phyloP scores from a whole-genome alignment of 2,113 vertebrate genomes.

The Corythoichthys haematopterus region DNA sequence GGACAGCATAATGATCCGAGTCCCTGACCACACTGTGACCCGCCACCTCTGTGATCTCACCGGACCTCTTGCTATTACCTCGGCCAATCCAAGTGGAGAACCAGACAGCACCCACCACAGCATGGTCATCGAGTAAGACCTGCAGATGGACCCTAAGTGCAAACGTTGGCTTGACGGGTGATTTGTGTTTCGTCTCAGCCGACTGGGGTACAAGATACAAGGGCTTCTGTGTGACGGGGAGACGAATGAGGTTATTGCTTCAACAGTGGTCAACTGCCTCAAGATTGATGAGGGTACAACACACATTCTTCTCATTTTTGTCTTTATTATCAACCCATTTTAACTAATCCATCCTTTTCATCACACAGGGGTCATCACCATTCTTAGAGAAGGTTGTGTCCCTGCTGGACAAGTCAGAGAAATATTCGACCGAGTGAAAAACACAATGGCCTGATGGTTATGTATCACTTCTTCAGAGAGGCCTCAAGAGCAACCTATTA shows the following conservation, averaged over 20 bases:
- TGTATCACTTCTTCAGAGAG: neutral
- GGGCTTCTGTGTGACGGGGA: conserved; percentile 84
- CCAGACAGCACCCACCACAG: conserved; percentile 84
- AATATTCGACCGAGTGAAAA: conserved; percentile 81
- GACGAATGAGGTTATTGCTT: conserved; percentile 82
- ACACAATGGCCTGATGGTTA: conserved; percentile 51
- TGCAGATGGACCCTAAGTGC: neutral
- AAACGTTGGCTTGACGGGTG: neutral
- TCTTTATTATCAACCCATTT: neutral
- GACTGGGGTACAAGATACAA: conserved; percentile 82
- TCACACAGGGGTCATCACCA: conserved; percentile 72
- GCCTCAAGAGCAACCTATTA: neutral
- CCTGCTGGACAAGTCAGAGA: conserved; percentile 77
- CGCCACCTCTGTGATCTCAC: conserved; percentile 81
- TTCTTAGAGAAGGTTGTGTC: conserved; percentile 83
- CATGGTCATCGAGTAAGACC: conserved; percentile 82
- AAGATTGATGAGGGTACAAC: conserved; percentile 79
- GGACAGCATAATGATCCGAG: conserved; percentile 88
- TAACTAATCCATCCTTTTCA: conserved; percentile 11
- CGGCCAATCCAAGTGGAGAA: conserved; percentile 86
- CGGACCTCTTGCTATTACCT: conserved; percentile 82
- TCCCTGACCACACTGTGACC: conserved; percentile 82
- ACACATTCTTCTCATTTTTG: neutral
- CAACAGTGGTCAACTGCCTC: conserved; percentile 84
- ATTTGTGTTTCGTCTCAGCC: conserved; percentile 55